phyloP scores from a whole-genome alignment of 2,888 invertebrate genomes.

The Diaprepes abbreviatus region DNA sequence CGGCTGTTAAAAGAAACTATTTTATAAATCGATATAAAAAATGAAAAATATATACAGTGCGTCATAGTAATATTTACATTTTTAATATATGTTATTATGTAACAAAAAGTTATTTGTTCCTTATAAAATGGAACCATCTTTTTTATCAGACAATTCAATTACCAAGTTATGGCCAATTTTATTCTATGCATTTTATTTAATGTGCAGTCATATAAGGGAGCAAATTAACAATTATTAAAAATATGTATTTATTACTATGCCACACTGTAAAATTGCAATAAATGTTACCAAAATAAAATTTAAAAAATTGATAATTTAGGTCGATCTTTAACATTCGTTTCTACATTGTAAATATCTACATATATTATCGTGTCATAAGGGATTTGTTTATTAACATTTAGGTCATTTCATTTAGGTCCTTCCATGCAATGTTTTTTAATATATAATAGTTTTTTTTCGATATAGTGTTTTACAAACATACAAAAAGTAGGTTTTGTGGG shows the following conservation, averaged over 20 bases:
- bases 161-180: too few relatives aligned
- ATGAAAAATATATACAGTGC: background rate
- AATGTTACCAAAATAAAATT: conserved; percentile 13
- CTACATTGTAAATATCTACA: conserved; percentile 43
- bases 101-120: too few relatives aligned
- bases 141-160: too few relatives aligned
- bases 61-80: too few relatives aligned
- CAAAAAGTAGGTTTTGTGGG: conserved; percentile 48
- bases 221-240: too few relatives aligned
- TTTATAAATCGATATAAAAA: background rate
- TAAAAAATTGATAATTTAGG: conserved; percentile 24
- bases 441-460: conserved; percentile 38
- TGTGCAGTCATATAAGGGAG: too few relatives aligned
- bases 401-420: conserved; percentile 41
- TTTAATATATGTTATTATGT: too few relatives aligned
- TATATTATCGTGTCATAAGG: conserved; percentile 45
- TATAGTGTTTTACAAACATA: conserved; percentile 52
- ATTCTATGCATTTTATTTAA: too few relatives aligned
- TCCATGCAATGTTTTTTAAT: conserved; percentile 31
- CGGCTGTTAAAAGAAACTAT: background rate
- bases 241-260: too few relatives aligned
- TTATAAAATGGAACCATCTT: too few relatives aligned
- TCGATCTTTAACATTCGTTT: conserved; percentile 41
- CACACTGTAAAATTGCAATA: background rate
- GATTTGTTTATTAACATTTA: conserved; percentile 44